Evolutionary conservation across 2,888 invertebrate genomes (phyloP), one percentile per base, ranked within the genome.

Genomic region (Erebia epiphron): DNA sequence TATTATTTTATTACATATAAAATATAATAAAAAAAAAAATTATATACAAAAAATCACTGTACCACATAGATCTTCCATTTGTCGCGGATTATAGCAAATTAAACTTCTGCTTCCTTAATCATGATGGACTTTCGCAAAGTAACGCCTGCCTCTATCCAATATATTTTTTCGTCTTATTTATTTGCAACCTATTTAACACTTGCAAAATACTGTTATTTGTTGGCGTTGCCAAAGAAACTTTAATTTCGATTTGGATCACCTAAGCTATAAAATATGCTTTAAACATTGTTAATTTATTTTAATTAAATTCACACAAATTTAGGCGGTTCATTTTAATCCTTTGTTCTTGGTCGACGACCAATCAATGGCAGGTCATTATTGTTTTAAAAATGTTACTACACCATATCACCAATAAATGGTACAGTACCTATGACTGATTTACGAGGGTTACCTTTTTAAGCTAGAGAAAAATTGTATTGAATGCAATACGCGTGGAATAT

Each of bases 361-460:
- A 62, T 54, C 11, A 67, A 71, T 54, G 35, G 50, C 58, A 61
- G 54, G 61, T 54, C 67, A 70, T 68, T 63, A 65, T 50, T 68
- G 56, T 64, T 71, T 9, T 69, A 65, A 60, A 62, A 64, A 56
- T 70, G 54, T 69, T 52, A 56, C n/a, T 61, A 72, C 69, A 70
- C 58, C 67, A 26, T 73, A 61, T 68, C 58, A 50, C 52, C 52
- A 58, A 68, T 72, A 67, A 70, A 72, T 67, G 60, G 61, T 52
- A 35, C 35, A 56, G 61, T 52, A 35, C 35, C 35, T 7, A 57
- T 78, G 79, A 80, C 77, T 76, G 62, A 72, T 77, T 75, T 71
- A 75, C 49, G 72, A 68, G 62, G 79, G 79, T 79, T 79, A 74
- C 86, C 86, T 80, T 86, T 83, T 86, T 79, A 75, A 82, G 77